A percentile compares a stretch with the other conserved stretches of the same genome.
Evolutionary conservation across 2,113 vertebrate genomes (phyloP).

Genomic region (Caretta caretta): DNA sequence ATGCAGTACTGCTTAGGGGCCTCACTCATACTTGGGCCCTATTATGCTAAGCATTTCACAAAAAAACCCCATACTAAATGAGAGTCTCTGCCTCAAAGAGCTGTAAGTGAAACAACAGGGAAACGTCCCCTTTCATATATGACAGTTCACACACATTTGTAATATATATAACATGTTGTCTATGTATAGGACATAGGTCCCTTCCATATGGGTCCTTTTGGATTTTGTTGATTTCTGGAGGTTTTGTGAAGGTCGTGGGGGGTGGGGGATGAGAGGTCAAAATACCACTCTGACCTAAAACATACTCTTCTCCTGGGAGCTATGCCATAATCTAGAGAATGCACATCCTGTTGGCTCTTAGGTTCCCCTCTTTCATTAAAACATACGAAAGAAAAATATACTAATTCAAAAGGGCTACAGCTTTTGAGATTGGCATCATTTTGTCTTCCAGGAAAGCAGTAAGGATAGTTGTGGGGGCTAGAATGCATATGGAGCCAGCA

Average conservation of each 20-base stretch:
- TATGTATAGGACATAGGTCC: background rate
- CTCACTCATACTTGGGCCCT: accelerated
- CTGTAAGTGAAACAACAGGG: accelerated
- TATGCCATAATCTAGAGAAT: background rate
- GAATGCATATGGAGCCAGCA: background rate
- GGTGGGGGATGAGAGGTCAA: background rate
- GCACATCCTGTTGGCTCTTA: background rate
- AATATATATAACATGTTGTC: background rate
- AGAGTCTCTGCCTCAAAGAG: background rate
- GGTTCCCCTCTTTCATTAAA: background rate
- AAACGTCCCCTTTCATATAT: background rate
- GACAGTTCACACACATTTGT: background rate
- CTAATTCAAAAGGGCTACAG: background rate
- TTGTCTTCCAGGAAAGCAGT: background rate
- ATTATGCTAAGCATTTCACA: background rate
- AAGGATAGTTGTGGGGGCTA: background rate
- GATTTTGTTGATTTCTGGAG: background rate
- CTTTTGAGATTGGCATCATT: background rate
- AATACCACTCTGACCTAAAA: background rate
- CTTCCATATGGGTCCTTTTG: background rate
- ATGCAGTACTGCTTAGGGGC: background rate
- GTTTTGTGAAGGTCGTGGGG: background rate
- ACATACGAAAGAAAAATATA: background rate
- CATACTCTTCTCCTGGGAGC: background rate
- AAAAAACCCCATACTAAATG: accelerated